Evolutionary conservation across 2,797 vertebrate species (phyloP).

Genomic region (Hyperoplus immaculatus): DNA sequence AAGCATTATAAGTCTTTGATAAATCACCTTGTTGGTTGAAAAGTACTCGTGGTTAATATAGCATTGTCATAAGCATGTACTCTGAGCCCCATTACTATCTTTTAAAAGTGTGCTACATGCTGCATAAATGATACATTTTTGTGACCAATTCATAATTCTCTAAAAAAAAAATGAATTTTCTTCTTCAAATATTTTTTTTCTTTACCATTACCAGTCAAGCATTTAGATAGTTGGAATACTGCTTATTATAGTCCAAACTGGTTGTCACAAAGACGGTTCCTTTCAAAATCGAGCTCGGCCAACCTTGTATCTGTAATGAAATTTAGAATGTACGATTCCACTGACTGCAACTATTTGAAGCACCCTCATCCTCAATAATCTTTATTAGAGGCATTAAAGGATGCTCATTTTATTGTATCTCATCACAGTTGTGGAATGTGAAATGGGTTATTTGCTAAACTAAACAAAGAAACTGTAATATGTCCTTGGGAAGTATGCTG

Average conservation of each 20-base stretch:
- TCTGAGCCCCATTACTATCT: not conserved
- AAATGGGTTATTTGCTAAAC: constrained; percentile 67
- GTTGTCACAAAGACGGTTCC: constrained; percentile 20
- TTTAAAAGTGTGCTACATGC: not conserved
- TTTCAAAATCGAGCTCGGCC: constrained; percentile 18
- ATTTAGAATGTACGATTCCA: constrained; percentile 14
- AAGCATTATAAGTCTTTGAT: constrained; percentile 4
- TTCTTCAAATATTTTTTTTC: not conserved
- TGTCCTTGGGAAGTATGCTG: constrained; percentile 74
- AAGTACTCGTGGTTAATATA: not conserved
- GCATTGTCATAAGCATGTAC: not conserved
- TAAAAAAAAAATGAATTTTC: too few relatives aligned
- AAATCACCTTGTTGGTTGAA: constrained; percentile 12
- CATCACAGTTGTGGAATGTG: constrained; percentile 48
- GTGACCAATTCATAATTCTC: not conserved
- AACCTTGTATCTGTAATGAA: constrained; percentile 25
- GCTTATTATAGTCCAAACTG: constrained; percentile 18
- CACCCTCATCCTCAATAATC: not conserved
- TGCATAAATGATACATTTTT: not conserved
- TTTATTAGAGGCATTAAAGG: constrained; percentile 12
- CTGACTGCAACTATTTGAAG: constrained; percentile 14
- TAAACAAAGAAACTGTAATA: constrained; percentile 72
- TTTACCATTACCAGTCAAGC: not conserved
- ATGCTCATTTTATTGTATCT: constrained; percentile 11
- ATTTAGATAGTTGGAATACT: constrained; percentile 9